A percentile compares a stretch with the other conserved stretches of the same genome.
These are phyloP conservation scores for Gari tellinella DNA, from an alignment of 2,888 invertebrate genomes.

Conservation along the genomic window DNA sequence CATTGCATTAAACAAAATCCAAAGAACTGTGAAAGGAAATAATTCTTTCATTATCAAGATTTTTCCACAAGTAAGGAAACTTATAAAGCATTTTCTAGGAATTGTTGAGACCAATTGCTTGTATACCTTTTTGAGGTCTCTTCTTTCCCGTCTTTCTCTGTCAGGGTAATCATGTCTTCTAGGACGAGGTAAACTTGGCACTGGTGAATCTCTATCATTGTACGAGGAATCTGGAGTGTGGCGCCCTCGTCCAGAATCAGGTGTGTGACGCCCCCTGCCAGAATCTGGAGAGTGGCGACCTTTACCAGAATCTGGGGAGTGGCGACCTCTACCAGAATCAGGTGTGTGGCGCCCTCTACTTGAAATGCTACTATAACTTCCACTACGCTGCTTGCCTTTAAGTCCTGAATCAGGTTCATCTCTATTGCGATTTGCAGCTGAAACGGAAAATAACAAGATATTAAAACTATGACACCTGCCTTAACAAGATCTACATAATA, in stretches of 20 bases:
- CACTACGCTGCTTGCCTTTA: constrained; percentile 41
- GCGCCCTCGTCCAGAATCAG: constrained; percentile 46
- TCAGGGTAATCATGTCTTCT: constrained; percentile 72
- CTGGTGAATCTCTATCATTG: constrained; percentile 61
- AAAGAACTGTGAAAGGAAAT: too few species aligned
- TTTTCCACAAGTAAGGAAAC: too few species aligned
- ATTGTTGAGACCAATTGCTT: too few species aligned
- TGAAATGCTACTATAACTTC: constrained; percentile 65
- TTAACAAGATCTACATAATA: too few species aligned
- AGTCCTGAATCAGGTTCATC: constrained; percentile 16
- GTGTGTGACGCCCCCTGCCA: constrained; percentile 62
- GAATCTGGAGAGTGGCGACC: constrained; percentile 22
- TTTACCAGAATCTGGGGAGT: constrained; percentile 27
- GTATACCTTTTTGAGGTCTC: constrained; percentile 70
- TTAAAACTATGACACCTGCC: too few species aligned
- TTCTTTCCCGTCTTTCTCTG: constrained; percentile 63
- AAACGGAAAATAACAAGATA: too few species aligned
- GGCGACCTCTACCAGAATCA: constrained; percentile 59
- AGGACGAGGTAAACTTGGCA: constrained; percentile 67
- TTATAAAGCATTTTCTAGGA: too few species aligned
- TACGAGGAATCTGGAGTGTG: constrained; percentile 61
- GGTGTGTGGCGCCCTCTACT: constrained; percentile 64
- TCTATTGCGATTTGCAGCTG: neutral
- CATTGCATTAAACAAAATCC: too few species aligned
- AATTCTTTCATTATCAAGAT: too few species aligned